A percentile compares a stretch with the other conserved stretches of the same genome.
These are phyloP conservation scores for Temnothorax curvispinosus DNA, from an alignment of 1,140 invertebrate species.

Conservation along the genomic window DNA sequence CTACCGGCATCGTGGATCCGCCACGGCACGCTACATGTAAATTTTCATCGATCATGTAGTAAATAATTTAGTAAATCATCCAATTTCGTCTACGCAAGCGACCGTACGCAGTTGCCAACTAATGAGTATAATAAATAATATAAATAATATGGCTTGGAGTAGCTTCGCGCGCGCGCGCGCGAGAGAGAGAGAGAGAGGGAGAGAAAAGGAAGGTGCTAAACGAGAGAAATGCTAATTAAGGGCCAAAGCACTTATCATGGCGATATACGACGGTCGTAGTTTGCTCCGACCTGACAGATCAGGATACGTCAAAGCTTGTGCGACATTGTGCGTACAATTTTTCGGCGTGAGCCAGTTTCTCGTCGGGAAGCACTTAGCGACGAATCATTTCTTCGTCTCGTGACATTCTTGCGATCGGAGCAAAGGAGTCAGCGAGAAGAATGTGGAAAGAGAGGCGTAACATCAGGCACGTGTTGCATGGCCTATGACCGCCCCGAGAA, in stretches of 20 bases:
- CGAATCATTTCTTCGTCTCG: neutral
- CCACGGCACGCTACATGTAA: neutral
- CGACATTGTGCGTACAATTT: neutral
- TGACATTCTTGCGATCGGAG: neutral
- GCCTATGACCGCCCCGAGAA: slow-evolving; percentile 31
- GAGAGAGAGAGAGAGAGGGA: too few relatives aligned
- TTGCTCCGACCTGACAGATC: too few relatives aligned
- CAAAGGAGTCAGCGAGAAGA: neutral
- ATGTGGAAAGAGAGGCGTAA: neutral
- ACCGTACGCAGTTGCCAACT: neutral
- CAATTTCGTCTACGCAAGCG: too few relatives aligned
- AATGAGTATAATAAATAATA: too few relatives aligned
- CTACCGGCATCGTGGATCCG: neutral
- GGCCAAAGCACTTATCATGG: too few relatives aligned
- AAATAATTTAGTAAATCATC: neutral
- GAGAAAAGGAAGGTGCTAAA: too few relatives aligned
- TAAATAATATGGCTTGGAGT: too few relatives aligned
- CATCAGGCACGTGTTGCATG: neutral
- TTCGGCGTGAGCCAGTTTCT: neutral
- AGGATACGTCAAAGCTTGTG: too few relatives aligned
- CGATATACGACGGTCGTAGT: too few relatives aligned
- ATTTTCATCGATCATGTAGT: slow-evolving; percentile 12
- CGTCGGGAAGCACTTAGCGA: neutral
- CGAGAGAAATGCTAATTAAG: too few relatives aligned
- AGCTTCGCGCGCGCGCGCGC: too few relatives aligned